Percentiles rank a stretch among this genome's conserved stretches.
Evolutionary conservation across 2,888 invertebrate genomes (phyloP).

Genomic region (Rambutsinella grinnellia): DNA sequence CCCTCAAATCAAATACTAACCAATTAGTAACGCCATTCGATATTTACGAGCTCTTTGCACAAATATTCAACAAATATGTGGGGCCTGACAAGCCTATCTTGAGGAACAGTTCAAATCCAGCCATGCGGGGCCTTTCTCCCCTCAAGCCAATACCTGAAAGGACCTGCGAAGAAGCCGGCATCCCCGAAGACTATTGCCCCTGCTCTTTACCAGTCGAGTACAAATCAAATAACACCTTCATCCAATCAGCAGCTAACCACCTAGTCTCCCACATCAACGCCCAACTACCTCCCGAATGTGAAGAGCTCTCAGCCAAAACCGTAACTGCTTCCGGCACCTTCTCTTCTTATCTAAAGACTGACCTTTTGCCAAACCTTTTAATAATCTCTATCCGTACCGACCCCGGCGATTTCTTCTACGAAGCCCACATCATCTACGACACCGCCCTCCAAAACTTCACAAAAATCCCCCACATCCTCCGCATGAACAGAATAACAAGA

Average conservation of each 20-base stretch:
- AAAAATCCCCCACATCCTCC: constrained; percentile 27
- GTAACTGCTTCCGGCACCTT: constrained; percentile 48
- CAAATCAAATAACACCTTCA: constrained; percentile 33
- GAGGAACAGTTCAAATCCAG: neutral
- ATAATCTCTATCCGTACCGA: constrained; percentile 45
- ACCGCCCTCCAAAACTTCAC: constrained; percentile 9
- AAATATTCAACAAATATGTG: constrained; percentile 18
- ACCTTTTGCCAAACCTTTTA: constrained; percentile 6
- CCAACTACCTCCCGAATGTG: constrained; percentile 44
- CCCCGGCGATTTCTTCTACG: constrained; percentile 61
- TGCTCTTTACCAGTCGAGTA: constrained; percentile 44
- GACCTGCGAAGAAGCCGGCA: constrained; percentile 45
- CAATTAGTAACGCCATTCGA: constrained; percentile 47
- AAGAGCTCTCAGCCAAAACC: constrained; percentile 13
- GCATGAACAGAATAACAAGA: constrained; percentile 45
- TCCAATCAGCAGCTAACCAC: constrained; percentile 28
- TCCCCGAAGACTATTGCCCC: constrained; percentile 39
- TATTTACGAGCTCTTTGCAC: constrained; percentile 39
- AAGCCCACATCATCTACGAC: constrained; percentile 53
- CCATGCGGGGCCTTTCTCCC: constrained; percentile 28
- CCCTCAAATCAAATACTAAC: neutral
- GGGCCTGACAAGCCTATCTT: neutral
- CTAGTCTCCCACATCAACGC: constrained; percentile 49
- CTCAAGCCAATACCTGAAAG: constrained; percentile 24
- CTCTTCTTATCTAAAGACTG: neutral